Percentiles rank a stretch among this genome's conserved stretches.
Evolutionary conservation across 1,140 invertebrate species (phyloP).

Genomic region (Coelopa frigida): DNA sequence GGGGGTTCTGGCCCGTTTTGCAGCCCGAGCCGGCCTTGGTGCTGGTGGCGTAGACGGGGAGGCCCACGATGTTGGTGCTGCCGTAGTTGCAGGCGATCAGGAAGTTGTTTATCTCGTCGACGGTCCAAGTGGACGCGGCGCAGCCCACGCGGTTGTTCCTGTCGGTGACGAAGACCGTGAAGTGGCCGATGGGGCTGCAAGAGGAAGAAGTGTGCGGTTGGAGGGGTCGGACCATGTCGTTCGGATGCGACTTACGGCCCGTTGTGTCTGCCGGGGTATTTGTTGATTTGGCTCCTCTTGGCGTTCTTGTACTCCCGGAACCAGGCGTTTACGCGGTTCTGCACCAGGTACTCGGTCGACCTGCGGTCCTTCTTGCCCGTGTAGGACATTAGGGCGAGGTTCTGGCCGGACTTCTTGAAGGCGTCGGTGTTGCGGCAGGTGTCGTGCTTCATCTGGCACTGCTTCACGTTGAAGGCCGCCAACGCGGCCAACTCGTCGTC

Average conservation of each 20-base stretch:
- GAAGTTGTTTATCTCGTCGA: no score
- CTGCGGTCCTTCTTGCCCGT: neutral
- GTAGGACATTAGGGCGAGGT: conserved; percentile 4
- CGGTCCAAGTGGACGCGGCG: no score
- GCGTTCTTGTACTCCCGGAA: conserved; percentile 8
- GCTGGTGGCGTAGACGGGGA: conserved; percentile 19
- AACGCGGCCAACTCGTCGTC: conserved; percentile 9
- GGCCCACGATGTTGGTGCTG: conserved; percentile 27
- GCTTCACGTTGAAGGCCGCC: conserved; percentile 11
- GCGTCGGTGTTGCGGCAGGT: conserved; percentile 9
- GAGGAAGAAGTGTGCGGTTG: no score
- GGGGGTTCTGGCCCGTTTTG: conserved; percentile 22
- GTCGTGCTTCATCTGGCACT: conserved; percentile 12
- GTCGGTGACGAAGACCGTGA: no score
- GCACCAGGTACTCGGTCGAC: neutral
- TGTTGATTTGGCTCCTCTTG: neutral
- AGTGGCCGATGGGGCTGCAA: no score
- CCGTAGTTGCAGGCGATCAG: conserved; percentile 29
- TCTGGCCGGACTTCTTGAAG: conserved; percentile 11
- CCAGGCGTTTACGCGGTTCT: conserved; percentile 4
- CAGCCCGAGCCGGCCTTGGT: conserved; percentile 26
- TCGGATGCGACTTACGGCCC: conserved; percentile 1
- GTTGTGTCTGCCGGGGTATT: neutral
- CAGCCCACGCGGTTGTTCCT: no score
- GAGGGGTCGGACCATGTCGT: no score